Conservation (phyloP, 2,797 vertebrate species). For the Aselliscus stoliczkanus region DNA sequence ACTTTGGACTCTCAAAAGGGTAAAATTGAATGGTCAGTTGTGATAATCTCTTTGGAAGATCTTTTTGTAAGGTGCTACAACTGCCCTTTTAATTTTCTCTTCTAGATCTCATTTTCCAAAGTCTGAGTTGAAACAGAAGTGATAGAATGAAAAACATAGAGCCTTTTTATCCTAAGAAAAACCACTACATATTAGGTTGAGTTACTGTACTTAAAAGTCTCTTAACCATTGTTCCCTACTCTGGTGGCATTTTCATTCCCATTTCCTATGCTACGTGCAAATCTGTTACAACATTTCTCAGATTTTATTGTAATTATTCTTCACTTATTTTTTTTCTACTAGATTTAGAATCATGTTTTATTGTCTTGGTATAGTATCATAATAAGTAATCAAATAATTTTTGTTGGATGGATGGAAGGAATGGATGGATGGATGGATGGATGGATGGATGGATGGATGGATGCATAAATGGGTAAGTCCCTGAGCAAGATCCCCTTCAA, state of each 20-base stretch:
- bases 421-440: conserved; percentile 10
- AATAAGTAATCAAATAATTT: conserved; percentile 1
- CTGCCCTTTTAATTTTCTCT: not conserved
- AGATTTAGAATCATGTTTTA: conserved; percentile 11
- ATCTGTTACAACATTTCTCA: not conserved
- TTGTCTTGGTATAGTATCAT: conserved; percentile 7
- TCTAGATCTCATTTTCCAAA: not conserved
- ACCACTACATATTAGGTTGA: not conserved
- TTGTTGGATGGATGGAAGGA: not conserved
- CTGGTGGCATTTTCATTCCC: not conserved
- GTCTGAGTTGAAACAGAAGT: not conserved
- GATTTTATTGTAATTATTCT: conserved; percentile 5
- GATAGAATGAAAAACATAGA: not conserved
- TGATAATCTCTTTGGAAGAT: not conserved
- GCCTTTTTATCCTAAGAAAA: not conserved
- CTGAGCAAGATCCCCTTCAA: conserved; percentile 20
- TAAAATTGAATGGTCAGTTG: not conserved
- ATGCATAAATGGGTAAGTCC: conserved; percentile 10
- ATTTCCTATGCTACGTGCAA: not conserved
- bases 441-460: not conserved
- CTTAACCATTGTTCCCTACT: not conserved
- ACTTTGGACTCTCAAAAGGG: not conserved
- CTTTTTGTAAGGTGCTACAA: not conserved
- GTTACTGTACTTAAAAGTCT: not conserved
- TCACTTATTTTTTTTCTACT: not conserved